Percentiles rank a stretch among this genome's conserved stretches.
These are phyloP conservation scores for Trypoxylon attenuatum DNA, from an alignment of 2,888 invertebrate genomes.

Conservation along the genomic window DNA sequence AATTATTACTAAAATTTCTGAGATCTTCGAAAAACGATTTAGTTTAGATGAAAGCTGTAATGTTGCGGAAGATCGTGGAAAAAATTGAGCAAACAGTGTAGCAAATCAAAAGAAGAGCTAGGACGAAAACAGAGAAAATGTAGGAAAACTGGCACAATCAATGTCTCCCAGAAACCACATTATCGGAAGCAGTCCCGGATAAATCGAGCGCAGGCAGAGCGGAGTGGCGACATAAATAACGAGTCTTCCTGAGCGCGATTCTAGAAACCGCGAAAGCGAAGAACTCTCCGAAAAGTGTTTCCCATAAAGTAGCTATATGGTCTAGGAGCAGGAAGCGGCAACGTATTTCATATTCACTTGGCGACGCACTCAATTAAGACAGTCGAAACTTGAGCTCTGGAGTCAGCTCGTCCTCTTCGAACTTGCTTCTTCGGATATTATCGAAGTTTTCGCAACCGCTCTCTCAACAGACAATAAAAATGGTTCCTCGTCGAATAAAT, in stretches of 20 bases:
- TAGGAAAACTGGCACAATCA: too few relatives aligned
- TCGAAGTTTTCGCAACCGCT: conserved; percentile 58
- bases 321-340: not conserved
- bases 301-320: conserved; percentile 1
- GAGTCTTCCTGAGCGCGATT: not conserved
- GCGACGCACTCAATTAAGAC: conserved; percentile 54
- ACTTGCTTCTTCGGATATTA: conserved; percentile 59
- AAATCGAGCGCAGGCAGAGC: not conserved
- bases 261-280: not conserved
- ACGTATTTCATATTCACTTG: conserved; percentile 44
- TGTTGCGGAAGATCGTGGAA: too few relatives aligned
- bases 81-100: too few relatives aligned
- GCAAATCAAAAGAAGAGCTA: too few relatives aligned
- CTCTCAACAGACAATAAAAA: conserved; percentile 60
- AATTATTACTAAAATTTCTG: too few relatives aligned
- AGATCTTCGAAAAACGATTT: too few relatives aligned
- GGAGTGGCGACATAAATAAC: not conserved
- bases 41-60: too few relatives aligned
- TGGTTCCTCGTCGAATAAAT: conserved; percentile 61
- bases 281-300: conserved; percentile 4
- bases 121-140: too few relatives aligned
- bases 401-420: conserved; percentile 35
- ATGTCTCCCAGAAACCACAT: not conserved
- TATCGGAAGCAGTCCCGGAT: not conserved
- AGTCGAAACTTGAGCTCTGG: conserved; percentile 23